Conservation (phyloP, 2,888 invertebrate species). For the Drosophila kuntzei region DNA sequence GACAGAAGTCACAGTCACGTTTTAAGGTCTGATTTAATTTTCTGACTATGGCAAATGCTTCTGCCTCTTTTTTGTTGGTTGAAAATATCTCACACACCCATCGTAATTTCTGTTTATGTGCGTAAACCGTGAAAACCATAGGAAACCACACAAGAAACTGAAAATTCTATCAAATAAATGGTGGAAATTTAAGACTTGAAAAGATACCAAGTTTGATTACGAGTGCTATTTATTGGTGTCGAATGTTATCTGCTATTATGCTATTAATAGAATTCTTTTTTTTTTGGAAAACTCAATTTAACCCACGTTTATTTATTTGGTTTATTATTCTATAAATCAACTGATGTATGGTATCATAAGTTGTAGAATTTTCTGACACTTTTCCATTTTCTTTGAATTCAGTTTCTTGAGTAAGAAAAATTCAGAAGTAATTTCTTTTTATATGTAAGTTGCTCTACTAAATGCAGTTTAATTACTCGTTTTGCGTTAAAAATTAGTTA, state of each 20-base stretch:
- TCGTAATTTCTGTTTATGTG: slow-evolving; percentile 8
- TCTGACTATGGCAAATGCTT: slow-evolving; percentile 22
- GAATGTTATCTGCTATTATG: no score
- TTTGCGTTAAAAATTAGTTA: background rate
- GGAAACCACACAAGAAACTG: slow-evolving; percentile 1
- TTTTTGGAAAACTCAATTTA: background rate
- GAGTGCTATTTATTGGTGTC: background rate
- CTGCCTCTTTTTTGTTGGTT: slow-evolving; percentile 3
- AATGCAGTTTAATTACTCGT: background rate
- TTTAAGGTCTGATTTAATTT: slow-evolving; percentile 72
- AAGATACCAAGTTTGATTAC: background rate
- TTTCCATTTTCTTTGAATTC: background rate
- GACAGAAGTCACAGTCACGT: slow-evolving; percentile 56
- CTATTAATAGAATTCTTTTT: background rate
- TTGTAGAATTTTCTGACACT: background rate
- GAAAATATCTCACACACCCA: slow-evolving; percentile 2
- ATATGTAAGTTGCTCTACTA: background rate
- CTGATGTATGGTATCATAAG: no score
- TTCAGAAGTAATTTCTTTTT: background rate
- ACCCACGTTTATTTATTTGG: background rate
- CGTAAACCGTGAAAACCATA: slow-evolving; percentile 25
- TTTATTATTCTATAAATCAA: background rate
- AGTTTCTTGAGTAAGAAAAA: background rate
- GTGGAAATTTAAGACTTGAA: background rate
- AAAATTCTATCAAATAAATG: slow-evolving; percentile 7